Base-by-base conservation (phyloP, 2,888 invertebrate species). In the Amitus sp. region DNA sequence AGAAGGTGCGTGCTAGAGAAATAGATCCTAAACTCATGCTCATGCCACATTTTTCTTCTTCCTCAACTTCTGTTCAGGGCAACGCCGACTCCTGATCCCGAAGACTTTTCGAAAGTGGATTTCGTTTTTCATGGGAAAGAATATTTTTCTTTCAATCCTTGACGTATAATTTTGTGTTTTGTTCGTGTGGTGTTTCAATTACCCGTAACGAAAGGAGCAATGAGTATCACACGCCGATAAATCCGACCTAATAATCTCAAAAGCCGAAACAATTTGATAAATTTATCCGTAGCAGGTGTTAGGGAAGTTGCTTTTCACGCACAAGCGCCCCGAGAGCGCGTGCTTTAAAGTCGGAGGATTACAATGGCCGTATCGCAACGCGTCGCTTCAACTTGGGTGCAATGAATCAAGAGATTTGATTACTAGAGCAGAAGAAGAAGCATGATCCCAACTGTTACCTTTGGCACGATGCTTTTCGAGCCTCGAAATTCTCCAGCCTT, bases 321-420 rank as follows among this genome's bases (percentile, higher is more conserved):
- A 47, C 37, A 59, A 53, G 49, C 17, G 39, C 45, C 28, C 18
- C 28, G 37, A 48, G 39, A 48, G 37, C 27, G 45, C 42, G 37
- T 34, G 34, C 30, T 51, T 45, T 43, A 45, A 49, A 39, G 52
- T 13, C 37, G 34, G 34, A 28, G 27, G 62, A 59, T 62, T 61
- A 55, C 61, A 45, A 59, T 52, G 59, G 59, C 49, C 37, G 62
- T 45, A 62, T 59, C 56, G 58, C 12, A 53, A 34, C 52, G 58
- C 52, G 57, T 56, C 62, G 68, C 73, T 73, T 74, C 71, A 75
- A 77, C 77, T 77, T 62, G 66, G 65, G 61, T 67, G 67, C 71
- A 63, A 63, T 65, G 73, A 75, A 70, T 74, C 76, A 70, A 73
- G 70, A 70, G 73, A 78, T 76, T 74, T 75, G 75, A 77, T 77